Conservation (phyloP, 1,140 invertebrate species). For the Nasonia longicornis region DNA sequence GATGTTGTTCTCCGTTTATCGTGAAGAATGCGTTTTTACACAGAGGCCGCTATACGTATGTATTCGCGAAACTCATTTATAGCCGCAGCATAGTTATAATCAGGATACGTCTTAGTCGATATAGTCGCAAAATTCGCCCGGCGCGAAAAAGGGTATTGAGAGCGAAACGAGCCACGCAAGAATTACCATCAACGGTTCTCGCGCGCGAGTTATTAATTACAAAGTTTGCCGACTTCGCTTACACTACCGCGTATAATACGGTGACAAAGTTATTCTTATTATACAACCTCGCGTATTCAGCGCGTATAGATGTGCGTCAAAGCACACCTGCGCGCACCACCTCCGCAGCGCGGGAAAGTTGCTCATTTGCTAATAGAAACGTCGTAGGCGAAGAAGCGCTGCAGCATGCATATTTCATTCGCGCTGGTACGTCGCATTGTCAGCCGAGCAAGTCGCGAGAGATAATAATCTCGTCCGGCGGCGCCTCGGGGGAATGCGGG, state of each 20-base stretch:
- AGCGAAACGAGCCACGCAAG: neutral
- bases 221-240: neutral
- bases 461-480: neutral
- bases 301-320: neutral
- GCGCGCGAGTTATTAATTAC: neutral
- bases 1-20: neutral
- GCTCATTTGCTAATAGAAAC: neutral
- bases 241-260: too few species aligned
- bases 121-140: too few species aligned
- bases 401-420: neutral
- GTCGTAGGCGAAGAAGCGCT: neutral
- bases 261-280: neutral
- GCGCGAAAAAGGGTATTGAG: slow-evolving; percentile 1
- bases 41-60: too few species aligned
- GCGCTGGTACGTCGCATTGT: too few species aligned
- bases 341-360: neutral
- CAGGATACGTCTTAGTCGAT: neutral
- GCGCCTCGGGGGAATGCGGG: too few species aligned
- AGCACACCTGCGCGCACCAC: neutral
- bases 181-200: neutral
- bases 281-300: neutral
- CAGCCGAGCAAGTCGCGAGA: neutral
- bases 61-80: too few species aligned
- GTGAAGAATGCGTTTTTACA: too few species aligned
- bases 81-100: neutral